A percentile compares a stretch with the other conserved stretches of the same genome.
These are phyloP conservation scores for Pantelozetes paolii DNA, from an alignment of 2,888 invertebrate genomes.

Conservation along the genomic window DNA sequence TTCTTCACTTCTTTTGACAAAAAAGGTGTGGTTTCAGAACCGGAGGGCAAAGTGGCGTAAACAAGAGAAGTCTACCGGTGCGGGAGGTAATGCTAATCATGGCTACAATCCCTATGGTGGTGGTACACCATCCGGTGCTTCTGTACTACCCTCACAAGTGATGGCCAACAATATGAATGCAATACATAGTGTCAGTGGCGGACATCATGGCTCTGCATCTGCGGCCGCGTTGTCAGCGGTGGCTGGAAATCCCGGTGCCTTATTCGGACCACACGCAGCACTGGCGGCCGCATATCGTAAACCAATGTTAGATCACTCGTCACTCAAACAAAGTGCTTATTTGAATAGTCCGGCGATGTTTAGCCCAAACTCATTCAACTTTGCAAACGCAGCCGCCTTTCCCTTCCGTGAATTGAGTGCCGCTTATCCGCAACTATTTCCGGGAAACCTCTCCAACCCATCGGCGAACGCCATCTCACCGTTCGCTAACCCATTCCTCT, in stretches of 20 bases:
- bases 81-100: slow-evolving; percentile 43
- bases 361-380: slow-evolving; percentile 33
- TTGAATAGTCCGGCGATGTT: slow-evolving; percentile 37
- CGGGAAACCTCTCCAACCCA: neutral
- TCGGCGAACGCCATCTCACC: slow-evolving; percentile 28
- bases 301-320: slow-evolving; percentile 38
- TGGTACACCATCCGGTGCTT: slow-evolving; percentile 22
- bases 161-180: slow-evolving; percentile 39
- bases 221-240: slow-evolving; percentile 43
- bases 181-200: slow-evolving; percentile 26
- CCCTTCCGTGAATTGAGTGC: slow-evolving; percentile 39
- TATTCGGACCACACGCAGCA: slow-evolving; percentile 28
- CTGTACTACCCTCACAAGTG: slow-evolving; percentile 39
- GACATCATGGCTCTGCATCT: slow-evolving; percentile 41
- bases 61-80: slow-evolving; percentile 47
- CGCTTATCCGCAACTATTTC: slow-evolving; percentile 41
- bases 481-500: slow-evolving; percentile 56
- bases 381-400: slow-evolving; percentile 36
- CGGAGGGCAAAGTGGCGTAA: slow-evolving; percentile 54
- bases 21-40: slow-evolving; percentile 49
- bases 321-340: slow-evolving; percentile 32
- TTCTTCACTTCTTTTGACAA: neutral
- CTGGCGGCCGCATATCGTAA: slow-evolving; percentile 26
- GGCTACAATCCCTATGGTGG: slow-evolving; percentile 46
- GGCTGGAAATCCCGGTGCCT: slow-evolving; percentile 11